A percentile compares a stretch with the other conserved stretches of the same genome.
Conservation (phyloP, 2,797 vertebrate species). For the Danio jaintianensis region DNA sequence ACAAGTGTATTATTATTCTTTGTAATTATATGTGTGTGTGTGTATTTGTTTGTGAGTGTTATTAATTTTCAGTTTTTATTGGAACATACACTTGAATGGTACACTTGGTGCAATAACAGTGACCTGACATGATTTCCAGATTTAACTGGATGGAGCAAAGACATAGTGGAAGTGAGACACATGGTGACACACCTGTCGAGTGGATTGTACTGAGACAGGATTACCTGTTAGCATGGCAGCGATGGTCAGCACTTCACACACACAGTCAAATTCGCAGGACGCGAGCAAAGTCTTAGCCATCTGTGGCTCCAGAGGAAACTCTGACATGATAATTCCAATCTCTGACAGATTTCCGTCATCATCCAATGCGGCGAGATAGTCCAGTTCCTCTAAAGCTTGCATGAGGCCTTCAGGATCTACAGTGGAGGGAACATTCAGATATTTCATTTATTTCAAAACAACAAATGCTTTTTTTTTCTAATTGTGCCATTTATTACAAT, state of each 20-base stretch:
- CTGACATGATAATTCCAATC: conserved; percentile 93
- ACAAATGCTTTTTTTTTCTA: no score
- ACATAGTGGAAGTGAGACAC: conserved; percentile 1
- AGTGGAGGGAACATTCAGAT: not conserved
- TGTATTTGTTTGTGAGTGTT: not conserved
- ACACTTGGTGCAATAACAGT: not conserved
- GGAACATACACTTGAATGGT: not conserved
- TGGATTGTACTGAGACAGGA: conserved; percentile 25
- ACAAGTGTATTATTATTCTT: no score
- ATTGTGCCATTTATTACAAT: no score
- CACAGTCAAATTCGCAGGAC: conserved; percentile 91
- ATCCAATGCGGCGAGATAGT: conserved; percentile 90
- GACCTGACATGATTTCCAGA: not conserved
- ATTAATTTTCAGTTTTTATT: not conserved
- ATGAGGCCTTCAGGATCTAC: conserved; percentile 89
- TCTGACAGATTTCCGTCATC: conserved; percentile 91
- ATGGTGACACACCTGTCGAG: conserved; percentile 9
- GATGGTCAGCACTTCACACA: conserved; percentile 88
- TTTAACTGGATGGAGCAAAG: not conserved
- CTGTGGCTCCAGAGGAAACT: conserved; percentile 90
- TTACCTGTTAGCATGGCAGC: conserved; percentile 91
- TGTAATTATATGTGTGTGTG: no score
- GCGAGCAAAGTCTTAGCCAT: conserved; percentile 89
- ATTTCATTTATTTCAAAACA: no score
- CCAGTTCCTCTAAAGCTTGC: conserved; percentile 91